phyloP scores from a whole-genome alignment of 2,888 invertebrate genomes.

The Nomada flava region DNA sequence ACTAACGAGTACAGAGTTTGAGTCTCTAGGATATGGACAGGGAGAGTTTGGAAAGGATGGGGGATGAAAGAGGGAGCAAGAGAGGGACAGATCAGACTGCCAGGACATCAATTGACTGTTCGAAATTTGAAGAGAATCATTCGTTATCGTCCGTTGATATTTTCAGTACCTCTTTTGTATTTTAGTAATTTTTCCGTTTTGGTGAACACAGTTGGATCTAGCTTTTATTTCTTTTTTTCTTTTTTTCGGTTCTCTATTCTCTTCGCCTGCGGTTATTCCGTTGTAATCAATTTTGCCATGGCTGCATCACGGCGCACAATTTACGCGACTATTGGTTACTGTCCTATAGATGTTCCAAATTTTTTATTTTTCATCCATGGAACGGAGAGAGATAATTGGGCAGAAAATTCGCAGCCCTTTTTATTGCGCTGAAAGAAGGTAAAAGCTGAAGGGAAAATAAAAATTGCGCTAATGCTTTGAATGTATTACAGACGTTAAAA shows the following conservation, averaged over 20 bases:
- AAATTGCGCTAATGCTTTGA: too few species aligned
- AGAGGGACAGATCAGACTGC: too few species aligned
- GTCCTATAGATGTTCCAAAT: neutral
- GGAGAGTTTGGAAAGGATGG: too few species aligned
- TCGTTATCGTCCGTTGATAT: slow-evolving; percentile 6
- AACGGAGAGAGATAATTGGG: neutral
- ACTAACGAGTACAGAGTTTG: slow-evolving; percentile 51
- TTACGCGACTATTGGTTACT: slow-evolving; percentile 2
- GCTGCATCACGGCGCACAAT: slow-evolving; percentile 1
- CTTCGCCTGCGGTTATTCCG: neutral
- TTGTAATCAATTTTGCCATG: slow-evolving; percentile 2
- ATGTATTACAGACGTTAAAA: too few species aligned
- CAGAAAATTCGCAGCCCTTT: too few species aligned
- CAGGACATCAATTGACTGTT: slow-evolving; percentile 3
- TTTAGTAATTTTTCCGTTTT: too few species aligned
- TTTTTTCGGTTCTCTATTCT: neutral
- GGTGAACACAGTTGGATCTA: neutral
- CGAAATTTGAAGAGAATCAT: slow-evolving; percentile 79
- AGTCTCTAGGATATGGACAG: too few species aligned
- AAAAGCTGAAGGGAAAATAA: too few species aligned
- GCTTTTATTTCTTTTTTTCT: neutral
- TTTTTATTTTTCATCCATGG: neutral
- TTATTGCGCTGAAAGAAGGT: too few species aligned
- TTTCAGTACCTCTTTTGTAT: neutral
- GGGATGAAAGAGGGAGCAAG: too few species aligned